Percentiles rank a stretch among this genome's conserved stretches.
Evolutionary conservation across 2,797 vertebrate genomes (phyloP).

Genomic region (Argentina silus): DNA sequence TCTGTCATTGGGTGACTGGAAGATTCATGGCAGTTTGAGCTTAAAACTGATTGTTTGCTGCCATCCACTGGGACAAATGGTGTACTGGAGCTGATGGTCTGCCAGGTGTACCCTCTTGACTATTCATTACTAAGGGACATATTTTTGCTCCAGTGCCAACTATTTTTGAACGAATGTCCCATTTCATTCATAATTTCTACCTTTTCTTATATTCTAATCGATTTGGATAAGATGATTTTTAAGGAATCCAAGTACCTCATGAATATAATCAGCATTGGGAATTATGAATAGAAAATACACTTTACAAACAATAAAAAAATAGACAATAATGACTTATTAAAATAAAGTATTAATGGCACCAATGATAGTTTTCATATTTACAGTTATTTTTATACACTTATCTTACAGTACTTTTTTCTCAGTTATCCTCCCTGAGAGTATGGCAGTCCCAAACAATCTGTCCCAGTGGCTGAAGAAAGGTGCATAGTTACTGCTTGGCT

Average conservation of each 20-base stretch:
- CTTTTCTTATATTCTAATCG: neutral
- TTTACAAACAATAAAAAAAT: neutral
- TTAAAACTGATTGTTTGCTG: neutral
- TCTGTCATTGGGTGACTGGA: neutral
- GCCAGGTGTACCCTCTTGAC: neutral
- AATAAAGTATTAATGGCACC: neutral
- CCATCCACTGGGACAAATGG: neutral
- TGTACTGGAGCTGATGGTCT: neutral
- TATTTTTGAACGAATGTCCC: neutral
- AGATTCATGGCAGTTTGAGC: neutral
- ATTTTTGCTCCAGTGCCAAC: neutral
- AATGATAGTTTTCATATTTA: constrained; percentile 8
- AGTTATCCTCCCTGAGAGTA: constrained; percentile 15
- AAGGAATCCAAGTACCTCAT: neutral
- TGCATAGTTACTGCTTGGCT: constrained; percentile 75
- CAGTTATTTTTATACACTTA: neutral
- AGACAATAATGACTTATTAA: neutral
- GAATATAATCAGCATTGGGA: neutral
- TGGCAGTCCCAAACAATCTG: constrained; percentile 71
- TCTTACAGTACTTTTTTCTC: constrained; percentile 40
- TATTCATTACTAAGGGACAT: neutral
- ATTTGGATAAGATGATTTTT: neutral
- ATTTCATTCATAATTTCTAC: too few species aligned
- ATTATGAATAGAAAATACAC: constrained; percentile 1
- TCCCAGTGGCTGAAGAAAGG: constrained; percentile 84